A percentile compares a stretch with the other conserved stretches of the same genome.
Conservation (phyloP, 1,140 invertebrate species). For the Eumaeus atala region DNA sequence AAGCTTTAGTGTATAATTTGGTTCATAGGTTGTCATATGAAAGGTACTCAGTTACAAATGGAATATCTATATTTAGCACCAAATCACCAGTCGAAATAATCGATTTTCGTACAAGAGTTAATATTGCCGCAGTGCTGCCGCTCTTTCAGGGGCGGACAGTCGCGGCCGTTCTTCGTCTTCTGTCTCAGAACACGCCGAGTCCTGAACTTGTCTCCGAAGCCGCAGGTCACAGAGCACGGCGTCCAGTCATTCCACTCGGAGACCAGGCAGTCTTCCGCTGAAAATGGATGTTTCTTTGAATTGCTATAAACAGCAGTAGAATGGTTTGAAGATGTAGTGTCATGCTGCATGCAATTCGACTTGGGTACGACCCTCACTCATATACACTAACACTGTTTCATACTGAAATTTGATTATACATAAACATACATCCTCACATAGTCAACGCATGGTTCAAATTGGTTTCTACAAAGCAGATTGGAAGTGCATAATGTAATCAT, state of each 20-base stretch:
- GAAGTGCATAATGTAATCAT: no score
- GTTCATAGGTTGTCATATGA: neutral
- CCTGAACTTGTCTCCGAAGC: constrained; percentile 77
- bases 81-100: constrained; percentile 58
- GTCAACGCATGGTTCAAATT: no score
- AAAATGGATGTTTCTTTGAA: no score
- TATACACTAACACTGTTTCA: no score
- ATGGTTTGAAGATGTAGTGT: no score
- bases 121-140: constrained; percentile 51
- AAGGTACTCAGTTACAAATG: no score
- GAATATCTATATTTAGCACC: neutral
- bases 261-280: constrained; percentile 74
- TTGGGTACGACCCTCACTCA: no score
- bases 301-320: no score
- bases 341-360: no score
- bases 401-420: no score
- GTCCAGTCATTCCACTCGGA: constrained; percentile 81
- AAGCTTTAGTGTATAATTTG: neutral
- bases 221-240: constrained; percentile 79
- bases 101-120: constrained; percentile 51
- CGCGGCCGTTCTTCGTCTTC: constrained; percentile 76
- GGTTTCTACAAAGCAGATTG: no score
- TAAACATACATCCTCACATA: no score
- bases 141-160: constrained; percentile 75
- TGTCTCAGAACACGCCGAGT: constrained; percentile 67